Evolutionary conservation across 2,113 vertebrate species (phyloP), one percentile per base, ranked within the genome.

Genomic region (Apaloderma vittatum): DNA sequence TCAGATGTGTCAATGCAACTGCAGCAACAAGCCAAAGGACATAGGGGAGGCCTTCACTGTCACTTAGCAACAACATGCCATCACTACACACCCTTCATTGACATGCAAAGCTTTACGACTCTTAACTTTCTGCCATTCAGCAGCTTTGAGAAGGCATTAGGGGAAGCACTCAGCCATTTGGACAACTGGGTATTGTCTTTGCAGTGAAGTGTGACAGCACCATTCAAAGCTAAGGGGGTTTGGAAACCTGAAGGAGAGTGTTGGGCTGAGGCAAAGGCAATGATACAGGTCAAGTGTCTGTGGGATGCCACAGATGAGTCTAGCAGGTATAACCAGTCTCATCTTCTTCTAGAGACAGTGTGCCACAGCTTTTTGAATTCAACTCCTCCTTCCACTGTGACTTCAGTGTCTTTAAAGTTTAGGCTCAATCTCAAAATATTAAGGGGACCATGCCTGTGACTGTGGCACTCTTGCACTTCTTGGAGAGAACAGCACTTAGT

Each of bases 281-380:
- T 6, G 12, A 91, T 55, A 43, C 52, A 88, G 74, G 71, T 82
- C 55, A 94, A 88, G 36, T 51, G 84, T 37, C 85, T 54, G n/a
- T 54, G 63, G 63, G 51, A 77, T 86, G 52, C 59, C 63, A 77
- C 30, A 40, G 19, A 7, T 9, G 15, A 86, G 36, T 74, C 52
- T 26, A 59, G 34, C 75, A 74, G 45, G 93, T 86, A 67, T 63
- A 94, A 94, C 86, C 75, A 81, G 86, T 73, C 54, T 86, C 48
- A 48, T 52, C 16, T 13, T 73, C 37, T 49, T 58, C 43, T 54
- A 45, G 23, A 88, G 30, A 62, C n/a, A 51, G 15, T 4, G 9
- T 77, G 55, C 52, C 3, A 1, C 11, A 19, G 9, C 22, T 77
- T 23, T 40, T 51, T 55, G 73, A 34, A 78, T 87, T 84, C 5